Conservation (phyloP, 2,888 invertebrate species). For the Campoplex nolae region DNA sequence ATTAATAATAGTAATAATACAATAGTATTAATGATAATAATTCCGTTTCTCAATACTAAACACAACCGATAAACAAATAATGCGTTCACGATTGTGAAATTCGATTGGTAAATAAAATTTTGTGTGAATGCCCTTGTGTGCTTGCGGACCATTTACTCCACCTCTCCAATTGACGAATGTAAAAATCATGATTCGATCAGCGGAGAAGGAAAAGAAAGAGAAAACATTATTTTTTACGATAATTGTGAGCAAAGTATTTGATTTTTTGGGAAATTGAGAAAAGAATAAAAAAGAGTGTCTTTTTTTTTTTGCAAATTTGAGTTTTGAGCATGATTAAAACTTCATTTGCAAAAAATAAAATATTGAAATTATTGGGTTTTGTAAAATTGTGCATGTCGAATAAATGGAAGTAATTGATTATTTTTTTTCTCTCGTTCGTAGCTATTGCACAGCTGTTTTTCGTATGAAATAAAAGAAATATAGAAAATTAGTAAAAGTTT, state of each 20-base stretch:
- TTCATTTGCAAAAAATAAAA: no score
- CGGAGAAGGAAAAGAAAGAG: not conserved
- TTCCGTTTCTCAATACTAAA: not conserved
- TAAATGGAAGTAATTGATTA: not conserved
- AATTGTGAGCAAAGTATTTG: not conserved
- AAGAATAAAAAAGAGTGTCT: no score
- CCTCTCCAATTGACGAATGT: not conserved
- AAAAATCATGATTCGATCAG: not conserved
- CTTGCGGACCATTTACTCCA: not conserved
- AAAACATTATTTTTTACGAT: not conserved
- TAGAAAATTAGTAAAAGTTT: not conserved
- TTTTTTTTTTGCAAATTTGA: not conserved
- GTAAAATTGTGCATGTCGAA: not conserved
- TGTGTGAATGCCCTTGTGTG: constrained; percentile 20
- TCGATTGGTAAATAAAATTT: not conserved
- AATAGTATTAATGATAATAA: constrained; percentile 14
- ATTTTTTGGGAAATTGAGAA: no score
- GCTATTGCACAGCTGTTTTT: not conserved
- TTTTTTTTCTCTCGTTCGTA: not conserved
- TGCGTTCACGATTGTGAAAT: not conserved
- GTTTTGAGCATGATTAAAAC: not conserved
- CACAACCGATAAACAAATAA: constrained; percentile 2
- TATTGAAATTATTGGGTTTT: not conserved
- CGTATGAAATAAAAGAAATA: not conserved
- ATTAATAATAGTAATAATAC: constrained; percentile 29